Conservation (phyloP, 2,888 invertebrate genomes). For the Ctena decussata region DNA sequence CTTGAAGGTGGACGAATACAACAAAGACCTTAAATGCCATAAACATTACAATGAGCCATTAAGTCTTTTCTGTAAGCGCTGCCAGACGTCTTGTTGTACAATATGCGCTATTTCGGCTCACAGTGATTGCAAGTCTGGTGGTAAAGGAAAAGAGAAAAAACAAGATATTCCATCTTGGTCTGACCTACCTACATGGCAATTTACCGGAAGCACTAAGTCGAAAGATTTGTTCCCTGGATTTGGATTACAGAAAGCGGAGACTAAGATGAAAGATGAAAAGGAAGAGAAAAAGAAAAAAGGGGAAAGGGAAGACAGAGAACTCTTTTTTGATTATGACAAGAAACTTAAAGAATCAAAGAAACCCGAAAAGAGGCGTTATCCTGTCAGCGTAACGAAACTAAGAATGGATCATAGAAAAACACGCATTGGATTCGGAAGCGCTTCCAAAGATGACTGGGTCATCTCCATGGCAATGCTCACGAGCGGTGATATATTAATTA, state of each 20-base stretch:
- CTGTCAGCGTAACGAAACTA: constrained; percentile 9
- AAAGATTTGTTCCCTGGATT: background rate
- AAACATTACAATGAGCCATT: constrained; percentile 45
- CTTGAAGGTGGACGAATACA: constrained; percentile 17
- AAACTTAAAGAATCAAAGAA: background rate
- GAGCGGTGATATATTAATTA: constrained; percentile 50
- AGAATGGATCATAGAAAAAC: constrained; percentile 52
- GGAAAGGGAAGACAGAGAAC: no score
- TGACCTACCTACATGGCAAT: background rate
- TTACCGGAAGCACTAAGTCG: background rate
- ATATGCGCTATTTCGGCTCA: constrained; percentile 52
- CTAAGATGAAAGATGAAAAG: background rate
- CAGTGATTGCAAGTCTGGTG: constrained; percentile 29
- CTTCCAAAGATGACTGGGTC: constrained; percentile 47
- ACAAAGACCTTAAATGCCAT: constrained; percentile 42
- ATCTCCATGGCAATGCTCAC: constrained; percentile 51
- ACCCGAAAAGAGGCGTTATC: background rate
- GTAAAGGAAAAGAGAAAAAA: background rate
- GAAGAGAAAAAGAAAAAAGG: background rate
- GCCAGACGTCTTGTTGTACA: constrained; percentile 55
- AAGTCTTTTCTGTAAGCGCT: constrained; percentile 57
- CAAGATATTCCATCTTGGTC: background rate
- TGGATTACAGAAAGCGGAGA: background rate
- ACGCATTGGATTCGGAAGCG: constrained; percentile 29
- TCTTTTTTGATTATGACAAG: background rate